Conservation (phyloP, 2,113 vertebrate species). For the Rhineura floridana region DNA sequence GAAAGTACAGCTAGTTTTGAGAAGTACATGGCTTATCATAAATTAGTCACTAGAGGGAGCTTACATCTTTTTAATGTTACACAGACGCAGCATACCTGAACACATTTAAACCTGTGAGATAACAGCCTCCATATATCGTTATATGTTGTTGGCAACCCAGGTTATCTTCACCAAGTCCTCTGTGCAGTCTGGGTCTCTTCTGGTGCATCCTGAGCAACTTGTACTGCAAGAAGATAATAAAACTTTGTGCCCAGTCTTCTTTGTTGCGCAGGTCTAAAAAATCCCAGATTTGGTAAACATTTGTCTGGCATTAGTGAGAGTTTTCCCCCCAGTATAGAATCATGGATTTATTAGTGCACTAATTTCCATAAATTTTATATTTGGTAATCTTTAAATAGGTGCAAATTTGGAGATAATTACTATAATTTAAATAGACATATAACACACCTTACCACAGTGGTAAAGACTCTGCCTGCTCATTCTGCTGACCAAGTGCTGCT, state of each 20-base stretch:
- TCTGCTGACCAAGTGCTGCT: too few species aligned
- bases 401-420: too few species aligned
- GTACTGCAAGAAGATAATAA: not conserved
- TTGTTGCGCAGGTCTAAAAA: too few species aligned
- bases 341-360: too few species aligned
- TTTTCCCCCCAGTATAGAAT: too few species aligned
- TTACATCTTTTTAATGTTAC: not conserved
- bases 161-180: not conserved
- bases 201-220: not conserved
- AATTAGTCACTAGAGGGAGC: constrained; percentile 16
- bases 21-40: not conserved
- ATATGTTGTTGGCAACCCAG: not conserved
- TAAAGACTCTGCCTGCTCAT: too few species aligned
- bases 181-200: not conserved
- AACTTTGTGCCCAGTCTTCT: not conserved
- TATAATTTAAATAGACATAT: too few species aligned
- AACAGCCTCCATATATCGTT: not conserved
- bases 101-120: not conserved
- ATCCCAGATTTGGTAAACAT: too few species aligned
- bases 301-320: too few species aligned
- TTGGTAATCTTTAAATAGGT: too few species aligned
- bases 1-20: not conserved
- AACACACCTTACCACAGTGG: too few species aligned
- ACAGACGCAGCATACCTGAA: not conserved
- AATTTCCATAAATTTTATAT: too few species aligned